Conservation (phyloP, 1,140 invertebrate species). For the Papilio helenus region DNA sequence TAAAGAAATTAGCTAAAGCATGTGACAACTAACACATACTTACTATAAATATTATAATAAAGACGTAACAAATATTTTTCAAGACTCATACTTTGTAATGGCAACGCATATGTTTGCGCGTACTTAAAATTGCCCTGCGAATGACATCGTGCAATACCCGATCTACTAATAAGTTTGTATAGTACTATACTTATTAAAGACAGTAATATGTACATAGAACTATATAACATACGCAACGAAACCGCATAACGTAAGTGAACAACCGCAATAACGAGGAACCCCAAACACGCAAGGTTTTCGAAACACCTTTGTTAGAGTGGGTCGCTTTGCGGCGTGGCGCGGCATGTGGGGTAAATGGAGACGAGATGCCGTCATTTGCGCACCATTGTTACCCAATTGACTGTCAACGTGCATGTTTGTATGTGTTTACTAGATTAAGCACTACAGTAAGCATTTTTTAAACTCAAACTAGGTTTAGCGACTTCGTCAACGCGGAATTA, state of each 20-base stretch:
- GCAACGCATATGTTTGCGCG: too few species aligned
- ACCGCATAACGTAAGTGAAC: slow-evolving; percentile 16
- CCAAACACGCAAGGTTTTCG: slow-evolving; percentile 28
- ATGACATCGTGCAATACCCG: neutral
- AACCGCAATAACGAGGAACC: slow-evolving; percentile 25
- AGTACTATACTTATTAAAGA: neutral
- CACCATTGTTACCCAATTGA: slow-evolving; percentile 37
- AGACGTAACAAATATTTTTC: neutral
- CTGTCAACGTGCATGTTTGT: slow-evolving; percentile 28
- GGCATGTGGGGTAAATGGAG: slow-evolving; percentile 21
- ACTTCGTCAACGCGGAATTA: too few species aligned
- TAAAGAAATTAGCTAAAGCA: slow-evolving; percentile 1
- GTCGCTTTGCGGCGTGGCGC: slow-evolving; percentile 3
- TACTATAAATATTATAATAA: neutral
- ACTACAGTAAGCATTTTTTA: too few species aligned
- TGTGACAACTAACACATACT: slow-evolving; percentile 1
- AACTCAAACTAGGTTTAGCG: too few species aligned
- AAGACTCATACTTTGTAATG: too few species aligned
- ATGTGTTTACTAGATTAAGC: neutral
- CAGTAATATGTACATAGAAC: neutral
- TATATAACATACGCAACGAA: neutral
- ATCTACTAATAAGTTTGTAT: neutral
- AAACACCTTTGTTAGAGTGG: slow-evolving; percentile 32
- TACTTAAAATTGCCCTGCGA: neutral
- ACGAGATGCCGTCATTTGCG: slow-evolving; percentile 32